These are phyloP conservation scores for Tetraneura akinire DNA, from an alignment of 1,140 invertebrate species.

Conservation along the genomic window DNA sequence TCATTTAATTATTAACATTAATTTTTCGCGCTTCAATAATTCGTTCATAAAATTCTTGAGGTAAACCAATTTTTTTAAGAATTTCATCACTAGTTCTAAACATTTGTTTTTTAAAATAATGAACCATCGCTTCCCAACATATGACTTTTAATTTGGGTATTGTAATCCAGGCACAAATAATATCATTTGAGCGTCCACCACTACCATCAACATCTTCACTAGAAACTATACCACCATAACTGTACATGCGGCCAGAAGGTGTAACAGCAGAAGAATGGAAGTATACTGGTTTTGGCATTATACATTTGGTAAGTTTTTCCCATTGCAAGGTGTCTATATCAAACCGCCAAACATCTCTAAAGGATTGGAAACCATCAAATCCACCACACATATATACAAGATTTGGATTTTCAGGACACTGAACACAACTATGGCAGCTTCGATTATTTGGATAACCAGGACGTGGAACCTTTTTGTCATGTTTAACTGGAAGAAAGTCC, in stretches of 20 bases:
- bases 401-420: constrained; percentile 62
- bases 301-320: constrained; percentile 68
- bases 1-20: not conserved
- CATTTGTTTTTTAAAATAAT: constrained; percentile 65
- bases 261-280: constrained; percentile 83
- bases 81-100: constrained; percentile 58
- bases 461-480: constrained; percentile 57
- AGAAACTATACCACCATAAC: constrained; percentile 74
- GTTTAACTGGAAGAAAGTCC: constrained; percentile 67
- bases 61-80: constrained; percentile 64
- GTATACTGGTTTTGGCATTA: constrained; percentile 72
- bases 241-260: constrained; percentile 74
- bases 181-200: constrained; percentile 55
- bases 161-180: constrained; percentile 73
- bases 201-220: constrained; percentile 57
- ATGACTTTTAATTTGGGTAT: constrained; percentile 84
- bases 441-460: constrained; percentile 64
- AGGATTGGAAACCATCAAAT: constrained; percentile 64
- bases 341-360: constrained; percentile 79
- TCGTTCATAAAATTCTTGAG: constrained; percentile 62
- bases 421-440: constrained; percentile 79
- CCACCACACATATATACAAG: constrained; percentile 74
- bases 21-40: constrained; percentile 51
- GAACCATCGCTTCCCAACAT: constrained; percentile 77
- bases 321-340: constrained; percentile 73